Base-by-base conservation (phyloP, 1,140 invertebrate genomes). In the Paraescarpia echinospica region DNA sequence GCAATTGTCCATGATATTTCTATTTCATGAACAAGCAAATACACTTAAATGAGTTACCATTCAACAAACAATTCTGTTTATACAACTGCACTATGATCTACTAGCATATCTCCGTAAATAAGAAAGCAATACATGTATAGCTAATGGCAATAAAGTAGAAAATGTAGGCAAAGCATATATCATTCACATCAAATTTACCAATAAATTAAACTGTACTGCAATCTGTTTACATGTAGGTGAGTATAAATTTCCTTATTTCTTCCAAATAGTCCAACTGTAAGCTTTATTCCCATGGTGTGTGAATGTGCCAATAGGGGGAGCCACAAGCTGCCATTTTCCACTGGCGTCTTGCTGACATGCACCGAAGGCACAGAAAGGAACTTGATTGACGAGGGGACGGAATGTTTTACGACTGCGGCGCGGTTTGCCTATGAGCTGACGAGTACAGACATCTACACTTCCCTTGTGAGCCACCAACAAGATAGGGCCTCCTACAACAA, bases 391-490 rank as follows among this genome's bases (percentile, higher is more conserved):
- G 35, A 98, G 96, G 94, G 97, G 97, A 12, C 97, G 97, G 94
- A 98, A 96, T 93, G 98, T 97, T 33, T 96, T 96, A 33, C 97
- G 96, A 51, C 96, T 96, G 88, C 97, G 96, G 6, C 97, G 96
- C 35, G 95, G 95, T 35, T 97, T 96, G 0, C 98, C 98, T 27
- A 97, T 96, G 33, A 99, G 95, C 94, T 98, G 97, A 89, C 97
- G 96, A 27, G 97, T 98, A 94, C 97, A 98, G 8, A 98, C 97
- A 94, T 99, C 98, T 90, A 99, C 95, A 1, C 98, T 98, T 1
- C 98, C 97, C 1, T 98, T 98, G 96, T 99, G 98, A 0, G 97
- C 98, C n/a, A 98, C 97, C 93, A 98, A 96, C 90, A 98, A 96
- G 41, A 98, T 33, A 89, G 48, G 41, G 5, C 33, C 89, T 90